Conservation (phyloP, 1,140 invertebrate genomes). For the Melitaea cinxia region DNA sequence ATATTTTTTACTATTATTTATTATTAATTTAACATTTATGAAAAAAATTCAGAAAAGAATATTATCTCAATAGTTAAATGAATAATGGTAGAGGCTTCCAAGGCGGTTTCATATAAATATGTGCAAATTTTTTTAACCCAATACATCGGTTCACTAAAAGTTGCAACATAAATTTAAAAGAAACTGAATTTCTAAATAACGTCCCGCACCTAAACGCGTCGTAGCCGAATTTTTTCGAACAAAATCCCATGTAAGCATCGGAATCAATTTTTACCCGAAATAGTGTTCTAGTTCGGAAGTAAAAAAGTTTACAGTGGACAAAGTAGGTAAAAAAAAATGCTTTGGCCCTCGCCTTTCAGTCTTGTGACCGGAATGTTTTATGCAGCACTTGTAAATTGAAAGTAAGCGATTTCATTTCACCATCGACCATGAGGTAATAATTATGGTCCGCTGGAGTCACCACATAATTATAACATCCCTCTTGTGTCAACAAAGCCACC, state of each 20-base stretch:
- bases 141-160: slow-evolving; percentile 25
- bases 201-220: slow-evolving; percentile 36
- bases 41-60: no score
- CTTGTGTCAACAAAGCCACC: slow-evolving; percentile 31
- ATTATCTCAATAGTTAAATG: no score
- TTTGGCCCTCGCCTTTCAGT: slow-evolving; percentile 34
- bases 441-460: slow-evolving; percentile 23
- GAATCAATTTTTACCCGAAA: slow-evolving; percentile 44
- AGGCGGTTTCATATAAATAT: no score
- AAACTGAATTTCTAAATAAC: slow-evolving; percentile 30
- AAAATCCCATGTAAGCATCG: slow-evolving; percentile 42
- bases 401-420: slow-evolving; percentile 21
- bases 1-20: no score
- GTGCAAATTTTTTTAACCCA: slow-evolving; percentile 18
- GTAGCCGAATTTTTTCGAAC: slow-evolving; percentile 37
- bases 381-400: neutral
- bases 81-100: no score
- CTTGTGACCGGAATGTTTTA: slow-evolving; percentile 7
- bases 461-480: slow-evolving; percentile 33
- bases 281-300: slow-evolving; percentile 34
- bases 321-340: slow-evolving; percentile 39
- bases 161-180: slow-evolving; percentile 38
- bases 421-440: slow-evolving; percentile 22
- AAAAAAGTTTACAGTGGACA: slow-evolving; percentile 43
- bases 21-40: no score